phyloP scores from a whole-genome alignment of 2,888 invertebrate species.

The Oxyteleia sp. region DNA sequence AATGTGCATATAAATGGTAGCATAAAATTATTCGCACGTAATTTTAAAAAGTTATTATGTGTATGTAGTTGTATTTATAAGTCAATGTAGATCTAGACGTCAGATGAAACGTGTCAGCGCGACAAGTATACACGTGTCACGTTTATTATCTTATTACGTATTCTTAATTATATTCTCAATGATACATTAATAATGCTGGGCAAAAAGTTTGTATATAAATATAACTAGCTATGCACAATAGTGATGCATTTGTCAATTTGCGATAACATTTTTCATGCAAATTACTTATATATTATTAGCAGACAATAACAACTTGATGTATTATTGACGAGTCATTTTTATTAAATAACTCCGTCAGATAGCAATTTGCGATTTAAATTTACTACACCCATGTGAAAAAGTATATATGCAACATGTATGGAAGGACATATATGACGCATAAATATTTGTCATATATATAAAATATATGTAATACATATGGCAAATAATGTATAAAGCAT shows the following conservation, averaged over 20 bases:
- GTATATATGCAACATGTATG: too few relatives aligned
- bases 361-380: neutral
- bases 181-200: conserved; percentile 36
- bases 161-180: conserved; percentile 56
- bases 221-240: neutral
- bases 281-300: conserved; percentile 16
- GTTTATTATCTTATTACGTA: conserved; percentile 53
- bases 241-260: conserved; percentile 18
- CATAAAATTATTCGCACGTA: conserved; percentile 24
- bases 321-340: conserved; percentile 15
- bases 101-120: conserved; percentile 52
- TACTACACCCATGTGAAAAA: too few relatives aligned
- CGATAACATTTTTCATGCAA: conserved; percentile 18
- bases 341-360: neutral
- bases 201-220: conserved; percentile 35
- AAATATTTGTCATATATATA: too few relatives aligned
- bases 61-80: conserved; percentile 47
- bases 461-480: too few relatives aligned
- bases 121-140: conserved; percentile 54
- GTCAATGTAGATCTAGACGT: conserved; percentile 32
- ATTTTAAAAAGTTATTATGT: conserved; percentile 45
- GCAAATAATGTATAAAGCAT: too few relatives aligned
- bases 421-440: too few relatives aligned
- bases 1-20: conserved; percentile 1
- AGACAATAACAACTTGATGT: conserved; percentile 10